Evolutionary conservation across 2,113 vertebrate genomes (phyloP), one percentile per base, ranked within the genome.

Genomic region (Lethenteron camtschaticum): DNA sequence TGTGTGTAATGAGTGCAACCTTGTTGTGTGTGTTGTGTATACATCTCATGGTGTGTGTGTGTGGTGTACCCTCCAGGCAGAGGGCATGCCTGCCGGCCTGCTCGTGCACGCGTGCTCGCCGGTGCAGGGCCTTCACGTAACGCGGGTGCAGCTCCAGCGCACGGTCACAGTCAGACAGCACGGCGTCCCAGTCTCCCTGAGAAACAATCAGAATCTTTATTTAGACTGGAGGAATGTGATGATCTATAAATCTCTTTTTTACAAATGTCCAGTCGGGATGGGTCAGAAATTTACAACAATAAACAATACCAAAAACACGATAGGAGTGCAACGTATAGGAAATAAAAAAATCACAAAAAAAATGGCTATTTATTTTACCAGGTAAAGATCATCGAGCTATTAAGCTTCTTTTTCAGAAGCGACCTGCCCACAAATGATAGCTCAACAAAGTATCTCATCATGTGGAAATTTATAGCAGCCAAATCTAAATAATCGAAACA

Each of bases 121-220:
- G 63, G n/a, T n/a, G n/a, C 10, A 66, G 63, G n/a, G 63, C 63
- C 63, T 66, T 66, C 63, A 66, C 63, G 63, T 66, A 66, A 9
- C 20, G n/a, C 9, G 63, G 63, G 24, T 66, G n/a, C 63, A 66
- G 63, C 8, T 66, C 63, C 10, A 66, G n/a, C n/a, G 63, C 63
- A 16, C 63, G 63, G n/a, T n/a, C n/a, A 66, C 63, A 66, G 24
- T 66, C 63, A 66, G n/a, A 20, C 20, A 66, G 63, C 20, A 66
- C 63, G 24, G 63, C 63, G 9, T 66, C 63, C 63, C 63, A 66
- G n/a, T 66, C 20, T 66, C 63, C 63, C 63, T 66, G 63, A 11
- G 63, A 66, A 66, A 20, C n/a, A 66, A 11, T 20, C n/a, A 66
- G 63, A n/a, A 24, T 66, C 41, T 5, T 41, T 41, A 41, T 41